phyloP scores from a whole-genome alignment of 2,888 invertebrate species.

The Listrodromus nycthemerus region DNA sequence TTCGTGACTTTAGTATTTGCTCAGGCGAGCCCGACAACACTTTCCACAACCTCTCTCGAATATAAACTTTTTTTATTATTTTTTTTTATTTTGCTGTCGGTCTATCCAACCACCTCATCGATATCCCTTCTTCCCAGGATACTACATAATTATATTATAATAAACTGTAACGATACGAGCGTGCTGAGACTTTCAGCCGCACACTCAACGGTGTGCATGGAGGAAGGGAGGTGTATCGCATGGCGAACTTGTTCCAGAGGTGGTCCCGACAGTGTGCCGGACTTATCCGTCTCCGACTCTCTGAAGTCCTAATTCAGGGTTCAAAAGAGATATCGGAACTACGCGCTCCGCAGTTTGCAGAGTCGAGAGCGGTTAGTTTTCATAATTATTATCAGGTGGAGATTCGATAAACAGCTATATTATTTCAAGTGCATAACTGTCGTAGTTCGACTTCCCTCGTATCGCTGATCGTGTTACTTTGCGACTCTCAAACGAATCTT shows the following conservation, averaged over 20 bases:
- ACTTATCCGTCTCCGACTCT: slow-evolving; percentile 13
- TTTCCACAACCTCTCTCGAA: slow-evolving; percentile 58
- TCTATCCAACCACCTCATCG: slow-evolving; percentile 76
- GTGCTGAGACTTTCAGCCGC: slow-evolving; percentile 60
- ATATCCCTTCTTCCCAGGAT: slow-evolving; percentile 78
- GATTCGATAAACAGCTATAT: neutral
- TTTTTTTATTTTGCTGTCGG: slow-evolving; percentile 59
- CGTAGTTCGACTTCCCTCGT: neutral
- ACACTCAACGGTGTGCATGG: slow-evolving; percentile 15
- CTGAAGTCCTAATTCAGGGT: slow-evolving; percentile 7
- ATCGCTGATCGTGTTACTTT: neutral
- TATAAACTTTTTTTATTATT: slow-evolving; percentile 26
- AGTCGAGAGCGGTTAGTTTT: neutral
- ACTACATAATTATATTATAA: slow-evolving; percentile 84
- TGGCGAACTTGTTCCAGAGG: slow-evolving; percentile 17
- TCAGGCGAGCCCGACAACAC: slow-evolving; percentile 75
- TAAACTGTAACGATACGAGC: slow-evolving; percentile 83
- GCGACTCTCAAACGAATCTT: neutral
- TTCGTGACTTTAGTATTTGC: slow-evolving; percentile 84
- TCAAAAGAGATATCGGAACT: slow-evolving; percentile 12
- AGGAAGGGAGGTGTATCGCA: neutral
- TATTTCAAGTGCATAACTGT: slow-evolving; percentile 12
- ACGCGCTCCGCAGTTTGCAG: slow-evolving; percentile 2
- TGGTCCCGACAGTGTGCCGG: neutral
- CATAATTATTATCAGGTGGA: neutral